Conservation (phyloP, 2,888 invertebrate genomes). For the Tineola bisselliella region DNA sequence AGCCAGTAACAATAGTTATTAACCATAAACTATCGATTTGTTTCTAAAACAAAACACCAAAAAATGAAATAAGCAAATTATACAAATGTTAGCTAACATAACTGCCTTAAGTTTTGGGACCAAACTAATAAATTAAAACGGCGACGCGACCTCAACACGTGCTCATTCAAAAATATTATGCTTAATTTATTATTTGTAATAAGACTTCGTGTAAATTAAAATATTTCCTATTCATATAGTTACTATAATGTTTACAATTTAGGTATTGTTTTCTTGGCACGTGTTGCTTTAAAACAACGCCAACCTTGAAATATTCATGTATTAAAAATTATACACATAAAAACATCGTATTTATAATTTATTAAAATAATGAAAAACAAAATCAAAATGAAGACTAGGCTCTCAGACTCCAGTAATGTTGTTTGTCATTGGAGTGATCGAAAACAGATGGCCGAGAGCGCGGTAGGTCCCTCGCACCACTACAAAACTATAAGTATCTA, state of each 20-base stretch:
- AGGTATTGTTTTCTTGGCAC: too few relatives aligned
- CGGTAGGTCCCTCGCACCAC: slow-evolving; percentile 41
- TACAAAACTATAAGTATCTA: slow-evolving; percentile 11
- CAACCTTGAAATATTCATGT: too few relatives aligned
- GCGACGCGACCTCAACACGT: neutral
- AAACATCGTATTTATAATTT: neutral
- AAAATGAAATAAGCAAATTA: neutral
- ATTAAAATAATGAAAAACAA: neutral
- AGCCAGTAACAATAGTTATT: neutral
- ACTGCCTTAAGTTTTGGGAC: neutral
- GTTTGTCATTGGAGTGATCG: slow-evolving; percentile 35
- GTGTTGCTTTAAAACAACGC: too few relatives aligned
- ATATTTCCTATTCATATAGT: too few relatives aligned
- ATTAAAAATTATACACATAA: too few relatives aligned
- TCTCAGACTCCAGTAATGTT: neutral
- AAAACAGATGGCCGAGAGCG: slow-evolving; percentile 54
- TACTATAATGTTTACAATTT: too few relatives aligned
- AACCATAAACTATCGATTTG: neutral
- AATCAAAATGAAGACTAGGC: neutral
- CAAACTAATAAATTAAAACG: neutral
- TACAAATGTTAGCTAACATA: neutral
- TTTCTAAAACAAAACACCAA: neutral
- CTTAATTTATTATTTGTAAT: too few relatives aligned
- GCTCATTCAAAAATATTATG: neutral
- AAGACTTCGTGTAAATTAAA: too few relatives aligned